A percentile compares a stretch with the other conserved stretches of the same genome.
phyloP scores from a whole-genome alignment of 2,888 invertebrate species.

The Hyppa rectilinea region DNA sequence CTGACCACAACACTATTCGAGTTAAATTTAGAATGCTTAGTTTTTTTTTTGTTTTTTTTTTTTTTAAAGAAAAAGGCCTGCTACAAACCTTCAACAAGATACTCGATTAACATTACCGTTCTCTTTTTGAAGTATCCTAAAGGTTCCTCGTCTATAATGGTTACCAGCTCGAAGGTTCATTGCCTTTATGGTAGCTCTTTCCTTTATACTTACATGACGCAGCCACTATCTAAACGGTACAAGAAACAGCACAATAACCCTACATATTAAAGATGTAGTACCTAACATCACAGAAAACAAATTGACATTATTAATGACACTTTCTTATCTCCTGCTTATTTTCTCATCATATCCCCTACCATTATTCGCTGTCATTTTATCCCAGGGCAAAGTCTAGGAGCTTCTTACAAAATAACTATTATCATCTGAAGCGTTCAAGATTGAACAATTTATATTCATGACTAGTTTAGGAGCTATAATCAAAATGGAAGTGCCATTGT shows the following conservation, averaged over 20 bases:
- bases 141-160: not conserved
- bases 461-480: constrained; percentile 41
- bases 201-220: not conserved
- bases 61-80: no score
- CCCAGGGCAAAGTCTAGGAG: constrained; percentile 34
- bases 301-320: constrained; percentile 51
- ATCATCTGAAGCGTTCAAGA: constrained; percentile 60
- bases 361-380: constrained; percentile 52
- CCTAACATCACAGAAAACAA: constrained; percentile 26
- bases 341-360: constrained; percentile 37
- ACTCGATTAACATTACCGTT: not conserved
- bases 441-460: constrained; percentile 73
- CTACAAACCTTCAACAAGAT: not conserved
- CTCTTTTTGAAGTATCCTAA: not conserved
- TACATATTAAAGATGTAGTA: constrained; percentile 4
- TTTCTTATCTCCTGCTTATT: constrained; percentile 48
- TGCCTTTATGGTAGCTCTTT: not conserved
- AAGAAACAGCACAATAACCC: constrained; percentile 22
- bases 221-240: not conserved
- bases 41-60: no score
- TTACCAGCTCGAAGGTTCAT: not conserved
- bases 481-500: constrained; percentile 36
- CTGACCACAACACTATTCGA: not conserved
- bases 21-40: no score
- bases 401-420: constrained; percentile 58